Conservation (phyloP, 2,113 vertebrate species). For the Gavia stellata region DNA sequence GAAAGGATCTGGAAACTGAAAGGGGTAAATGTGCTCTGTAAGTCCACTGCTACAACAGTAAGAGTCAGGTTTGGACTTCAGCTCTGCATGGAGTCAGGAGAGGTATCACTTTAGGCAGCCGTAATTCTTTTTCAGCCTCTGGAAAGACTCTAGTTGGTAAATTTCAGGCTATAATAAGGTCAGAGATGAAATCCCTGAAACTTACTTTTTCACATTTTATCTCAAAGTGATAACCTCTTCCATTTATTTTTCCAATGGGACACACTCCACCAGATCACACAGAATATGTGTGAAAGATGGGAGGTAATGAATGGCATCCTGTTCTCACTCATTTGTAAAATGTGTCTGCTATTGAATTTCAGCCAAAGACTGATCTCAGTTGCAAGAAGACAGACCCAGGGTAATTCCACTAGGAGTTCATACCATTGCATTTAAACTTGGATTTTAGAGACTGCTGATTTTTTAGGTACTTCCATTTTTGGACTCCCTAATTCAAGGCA, state of each 20-base stretch:
- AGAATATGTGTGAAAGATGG: slow-evolving; percentile 16
- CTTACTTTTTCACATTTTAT: background rate
- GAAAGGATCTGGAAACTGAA: background rate
- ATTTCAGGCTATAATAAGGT: background rate
- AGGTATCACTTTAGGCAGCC: background rate
- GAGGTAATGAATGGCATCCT: slow-evolving; percentile 27
- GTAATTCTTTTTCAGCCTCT: background rate
- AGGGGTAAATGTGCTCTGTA: background rate
- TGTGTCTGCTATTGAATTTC: background rate
- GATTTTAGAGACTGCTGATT: background rate
- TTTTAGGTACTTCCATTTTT: background rate
- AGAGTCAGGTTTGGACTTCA: background rate
- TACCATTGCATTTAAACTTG: background rate
- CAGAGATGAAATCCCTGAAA: background rate
- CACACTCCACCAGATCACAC: background rate
- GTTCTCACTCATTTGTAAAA: slow-evolving; percentile 39
- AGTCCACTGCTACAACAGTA: background rate
- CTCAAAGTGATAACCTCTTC: background rate
- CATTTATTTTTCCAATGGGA: background rate
- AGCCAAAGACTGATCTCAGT: background rate
- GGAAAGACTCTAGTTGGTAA: background rate
- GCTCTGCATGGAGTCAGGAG: background rate
- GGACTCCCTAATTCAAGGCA: background rate
- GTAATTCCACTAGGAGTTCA: background rate
- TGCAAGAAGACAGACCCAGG: background rate